Conservation (phyloP, 2,888 invertebrate species). For the Brenthis daphne region DNA sequence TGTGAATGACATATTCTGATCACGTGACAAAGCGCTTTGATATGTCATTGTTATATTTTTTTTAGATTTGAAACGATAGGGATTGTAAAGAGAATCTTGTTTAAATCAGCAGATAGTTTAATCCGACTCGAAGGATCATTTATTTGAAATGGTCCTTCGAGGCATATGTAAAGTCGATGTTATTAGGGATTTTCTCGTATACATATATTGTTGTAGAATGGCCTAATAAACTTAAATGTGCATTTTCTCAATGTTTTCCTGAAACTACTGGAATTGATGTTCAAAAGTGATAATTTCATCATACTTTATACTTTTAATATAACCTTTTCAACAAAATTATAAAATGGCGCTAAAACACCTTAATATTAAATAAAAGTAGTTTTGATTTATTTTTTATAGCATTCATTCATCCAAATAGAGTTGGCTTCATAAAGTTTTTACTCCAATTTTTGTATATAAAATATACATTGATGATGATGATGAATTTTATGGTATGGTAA, state of each 20-base stretch:
- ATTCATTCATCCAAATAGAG: slow-evolving; percentile 10
- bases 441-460: slow-evolving; percentile 6
- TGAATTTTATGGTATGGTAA: slow-evolving; percentile 1
- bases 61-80: no score
- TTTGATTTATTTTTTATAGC: slow-evolving; percentile 35
- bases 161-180: not conserved
- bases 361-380: not conserved
- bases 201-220: slow-evolving; percentile 11
- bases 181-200: not conserved
- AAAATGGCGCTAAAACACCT: slow-evolving; percentile 11
- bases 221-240: slow-evolving; percentile 18
- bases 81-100: not conserved
- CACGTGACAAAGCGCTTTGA: no score
- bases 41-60: no score
- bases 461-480: no score
- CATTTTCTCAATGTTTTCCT: not conserved
- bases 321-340: not conserved
- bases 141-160: not conserved
- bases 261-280: slow-evolving; percentile 22
- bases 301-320: not conserved
- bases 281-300: not conserved
- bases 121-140: not conserved
- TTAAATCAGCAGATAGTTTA: not conserved
- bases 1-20: no score
- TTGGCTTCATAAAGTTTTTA: slow-evolving; percentile 12